phyloP scores from a whole-genome alignment of 92 coral and sea anemone genomes.

The Palythoa grandis region DNA sequence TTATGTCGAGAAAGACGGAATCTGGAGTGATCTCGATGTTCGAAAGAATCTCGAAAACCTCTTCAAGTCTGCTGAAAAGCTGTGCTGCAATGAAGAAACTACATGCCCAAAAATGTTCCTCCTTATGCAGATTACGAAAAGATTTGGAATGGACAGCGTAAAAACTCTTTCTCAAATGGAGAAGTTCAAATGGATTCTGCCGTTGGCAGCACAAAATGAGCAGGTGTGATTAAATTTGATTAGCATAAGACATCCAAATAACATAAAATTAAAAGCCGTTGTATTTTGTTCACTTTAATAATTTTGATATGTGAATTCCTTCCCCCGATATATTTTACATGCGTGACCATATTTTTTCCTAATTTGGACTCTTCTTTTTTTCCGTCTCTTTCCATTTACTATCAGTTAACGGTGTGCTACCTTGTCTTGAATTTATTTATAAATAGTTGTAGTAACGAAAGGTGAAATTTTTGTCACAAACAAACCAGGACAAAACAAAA shows the following conservation, averaged over 20 bases:
- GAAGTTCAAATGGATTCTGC: slow-evolving; percentile 72
- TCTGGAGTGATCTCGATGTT: slow-evolving; percentile 48
- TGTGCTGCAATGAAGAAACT: slow-evolving; percentile 46
- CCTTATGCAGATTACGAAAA: slow-evolving; percentile 69
- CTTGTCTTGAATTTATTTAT: no score
- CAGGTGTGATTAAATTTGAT: not conserved
- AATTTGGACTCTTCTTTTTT: no score
- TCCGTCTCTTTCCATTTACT: no score
- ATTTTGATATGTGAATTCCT: no score
- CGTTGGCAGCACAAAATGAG: slow-evolving; percentile 34
- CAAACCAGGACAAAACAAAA: no score
- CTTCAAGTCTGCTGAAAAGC: slow-evolving; percentile 41
- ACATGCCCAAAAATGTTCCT: slow-evolving; percentile 64
- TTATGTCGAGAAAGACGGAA: slow-evolving; percentile 31
- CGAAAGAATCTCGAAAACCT: slow-evolving; percentile 42
- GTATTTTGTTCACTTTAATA: not conserved
- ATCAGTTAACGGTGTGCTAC: no score
- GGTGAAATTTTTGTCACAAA: no score
- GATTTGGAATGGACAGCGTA: slow-evolving; percentile 69
- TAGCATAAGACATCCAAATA: not conserved
- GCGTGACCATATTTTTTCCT: no score
- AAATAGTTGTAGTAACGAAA: no score
- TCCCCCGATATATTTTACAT: no score
- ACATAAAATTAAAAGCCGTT: not conserved
- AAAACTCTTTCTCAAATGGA: slow-evolving; percentile 44